Percentiles rank a stretch among this genome's conserved stretches.
Evolutionary conservation across 2,888 invertebrate genomes (phyloP).

Genomic region (Microctonus brassicae): DNA sequence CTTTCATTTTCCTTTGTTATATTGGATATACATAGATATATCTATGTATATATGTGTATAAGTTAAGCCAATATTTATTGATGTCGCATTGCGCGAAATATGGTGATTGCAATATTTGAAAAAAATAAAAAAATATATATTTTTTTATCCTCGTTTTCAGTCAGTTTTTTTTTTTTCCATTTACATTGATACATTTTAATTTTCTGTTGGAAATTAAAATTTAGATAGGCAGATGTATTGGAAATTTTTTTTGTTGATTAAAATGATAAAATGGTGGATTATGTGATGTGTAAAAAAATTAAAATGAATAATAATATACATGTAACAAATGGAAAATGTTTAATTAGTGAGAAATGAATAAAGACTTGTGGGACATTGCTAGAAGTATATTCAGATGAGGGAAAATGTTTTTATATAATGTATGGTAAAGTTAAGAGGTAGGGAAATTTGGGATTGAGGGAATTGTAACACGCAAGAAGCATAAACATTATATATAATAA

Average conservation of each 20-base stretch:
- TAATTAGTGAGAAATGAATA: too few species aligned
- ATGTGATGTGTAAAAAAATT: too few species aligned
- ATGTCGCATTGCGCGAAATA: slow-evolving; percentile 6
- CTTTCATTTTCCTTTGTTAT: not conserved
- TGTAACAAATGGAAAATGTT: too few species aligned
- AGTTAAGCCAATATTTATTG: slow-evolving; percentile 12
- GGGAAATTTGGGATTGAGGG: not conserved
- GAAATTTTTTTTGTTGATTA: too few species aligned
- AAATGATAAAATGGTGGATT: too few species aligned
- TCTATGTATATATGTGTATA: not conserved
- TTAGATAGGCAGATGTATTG: not conserved
- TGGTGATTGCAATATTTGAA: not conserved
- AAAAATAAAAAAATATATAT: too few species aligned
- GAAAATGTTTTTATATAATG: too few species aligned
- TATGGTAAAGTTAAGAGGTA: not conserved
- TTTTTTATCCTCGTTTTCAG: not conserved
- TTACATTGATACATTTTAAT: not conserved
- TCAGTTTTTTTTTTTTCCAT: not conserved
- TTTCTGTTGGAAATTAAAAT: not conserved
- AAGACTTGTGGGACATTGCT: too few species aligned
- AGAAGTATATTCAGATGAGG: too few species aligned
- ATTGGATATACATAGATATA: too few species aligned
- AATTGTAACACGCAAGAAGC: not conserved
- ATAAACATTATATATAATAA: too few species aligned
- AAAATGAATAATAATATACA: too few species aligned